Evolutionary conservation across 2,888 invertebrate genomes (phyloP), one percentile per base, ranked within the genome.

Genomic region (Erebia palarica): DNA sequence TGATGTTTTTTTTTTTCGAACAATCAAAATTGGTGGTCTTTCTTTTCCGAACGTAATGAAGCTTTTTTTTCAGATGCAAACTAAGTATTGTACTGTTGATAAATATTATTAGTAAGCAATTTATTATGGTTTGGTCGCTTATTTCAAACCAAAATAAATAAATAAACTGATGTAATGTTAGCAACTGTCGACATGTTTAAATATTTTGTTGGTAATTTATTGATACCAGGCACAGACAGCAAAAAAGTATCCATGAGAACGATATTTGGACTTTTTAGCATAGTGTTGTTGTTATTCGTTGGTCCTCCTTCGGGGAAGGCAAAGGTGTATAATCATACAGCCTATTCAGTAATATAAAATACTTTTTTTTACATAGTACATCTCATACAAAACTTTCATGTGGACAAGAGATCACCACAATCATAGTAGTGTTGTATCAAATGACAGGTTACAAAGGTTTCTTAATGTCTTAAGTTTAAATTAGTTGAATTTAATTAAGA

Each of bases 101-200:
- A 9, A 53, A 16, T 8, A 53, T 53, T 7, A 16, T 5, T 53
- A 16, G 16, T 1, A 8, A n/a, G 8, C 1, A 53, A 53, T 16
- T 53, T 8, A 8, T 53, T 3, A 47, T 9, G 53, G 16, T 53
- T 53, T 53, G n/a, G 2, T 53, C 0, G n/a, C 53, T 53, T 53
- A 7, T 51, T 51, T 49, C 1, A n/a, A 16, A 47, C 11, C 13
- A 10, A 4, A 47, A 47, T 47, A 53, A 53, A 53, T 53, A 53
- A 16, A 16, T 53, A 55, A 18, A 55, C 10, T 55, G 16, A 16
- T 16, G 9, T 53, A 44, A 61, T 10, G 13, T 44, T 27, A 51
- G n/a, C 64, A 51, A 64, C 64, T 65, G 42, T 55, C 65, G 55
- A 42, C 3, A 18, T 55, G 55, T 42, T 65, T 10, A 55, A 1